Conservation (phyloP, 2,797 vertebrate species). For the Myotis pilosus region DNA sequence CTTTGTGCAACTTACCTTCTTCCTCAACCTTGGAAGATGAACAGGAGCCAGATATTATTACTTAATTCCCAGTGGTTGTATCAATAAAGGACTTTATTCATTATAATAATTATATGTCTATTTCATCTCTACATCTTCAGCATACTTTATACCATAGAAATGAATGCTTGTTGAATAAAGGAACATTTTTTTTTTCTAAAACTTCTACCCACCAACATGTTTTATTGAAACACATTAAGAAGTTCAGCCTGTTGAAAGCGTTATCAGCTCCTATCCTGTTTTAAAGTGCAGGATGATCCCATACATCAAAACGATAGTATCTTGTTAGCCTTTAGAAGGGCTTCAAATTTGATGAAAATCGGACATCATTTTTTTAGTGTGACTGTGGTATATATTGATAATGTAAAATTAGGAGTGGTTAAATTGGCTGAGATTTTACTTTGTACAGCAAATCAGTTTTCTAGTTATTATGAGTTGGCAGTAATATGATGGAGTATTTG, state of each 20-base stretch:
- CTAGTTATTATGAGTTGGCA: constrained; percentile 36
- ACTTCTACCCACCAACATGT: background rate
- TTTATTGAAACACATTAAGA: background rate
- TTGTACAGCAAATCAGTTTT: constrained; percentile 43
- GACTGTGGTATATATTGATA: background rate
- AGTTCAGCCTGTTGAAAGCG: background rate
- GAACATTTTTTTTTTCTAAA: background rate
- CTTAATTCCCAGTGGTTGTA: background rate
- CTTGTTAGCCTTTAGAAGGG: background rate
- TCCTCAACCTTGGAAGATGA: background rate
- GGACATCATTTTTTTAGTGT: background rate
- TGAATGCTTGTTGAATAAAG: background rate
- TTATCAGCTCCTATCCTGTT: background rate
- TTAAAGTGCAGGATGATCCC: background rate
- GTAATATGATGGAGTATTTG: constrained; percentile 11
- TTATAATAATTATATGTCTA: background rate
- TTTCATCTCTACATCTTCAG: background rate
- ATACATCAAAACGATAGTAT: background rate
- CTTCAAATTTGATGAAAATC: background rate
- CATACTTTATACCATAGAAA: background rate
- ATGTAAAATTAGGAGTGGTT: background rate
- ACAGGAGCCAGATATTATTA: background rate
- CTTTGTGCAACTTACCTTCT: background rate
- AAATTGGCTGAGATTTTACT: constrained; percentile 27
- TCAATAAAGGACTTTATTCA: background rate